These are phyloP conservation scores for Campylomormyrus numenius DNA, from an alignment of 2,113 vertebrate genomes.

Conservation along the genomic window DNA sequence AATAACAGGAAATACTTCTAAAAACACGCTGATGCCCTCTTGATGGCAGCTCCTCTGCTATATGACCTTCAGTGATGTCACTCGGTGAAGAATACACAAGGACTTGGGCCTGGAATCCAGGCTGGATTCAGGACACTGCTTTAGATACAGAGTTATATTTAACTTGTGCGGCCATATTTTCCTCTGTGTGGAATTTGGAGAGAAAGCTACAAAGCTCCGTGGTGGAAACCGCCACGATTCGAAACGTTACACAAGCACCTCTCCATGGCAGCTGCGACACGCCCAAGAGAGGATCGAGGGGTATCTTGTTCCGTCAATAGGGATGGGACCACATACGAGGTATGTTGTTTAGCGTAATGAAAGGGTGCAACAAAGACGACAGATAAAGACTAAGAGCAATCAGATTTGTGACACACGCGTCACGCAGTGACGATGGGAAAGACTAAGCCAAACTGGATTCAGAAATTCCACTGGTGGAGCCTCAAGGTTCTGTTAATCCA, in stretches of 20 bases:
- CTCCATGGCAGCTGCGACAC: neutral
- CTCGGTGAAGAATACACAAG: conserved; percentile 14
- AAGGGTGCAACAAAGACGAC: neutral
- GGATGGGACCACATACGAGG: neutral
- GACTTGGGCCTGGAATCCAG: conserved; percentile 1
- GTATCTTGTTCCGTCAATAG: neutral
- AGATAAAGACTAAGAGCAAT: neutral
- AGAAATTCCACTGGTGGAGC: conserved; percentile 23
- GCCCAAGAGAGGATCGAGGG: neutral
- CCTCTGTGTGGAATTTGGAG: neutral
- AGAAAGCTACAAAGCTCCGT: neutral
- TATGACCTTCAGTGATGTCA: conserved; percentile 9
- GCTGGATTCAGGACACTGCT: conserved; percentile 3
- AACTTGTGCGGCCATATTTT: neutral
- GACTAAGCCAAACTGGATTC: conserved; percentile 24
- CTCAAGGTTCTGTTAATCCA: conserved; percentile 38
- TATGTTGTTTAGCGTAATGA: neutral
- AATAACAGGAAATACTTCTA: conserved; percentile 71
- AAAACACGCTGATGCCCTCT: conserved; percentile 65
- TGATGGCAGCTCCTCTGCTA: conserved; percentile 32
- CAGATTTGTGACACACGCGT: neutral
- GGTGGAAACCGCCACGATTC: neutral
- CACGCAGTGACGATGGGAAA: neutral
- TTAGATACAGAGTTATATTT: conserved; percentile 17
- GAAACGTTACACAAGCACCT: neutral